phyloP scores from a whole-genome alignment of 2,888 invertebrate genomes.

The Notocelia uddmanniana region DNA sequence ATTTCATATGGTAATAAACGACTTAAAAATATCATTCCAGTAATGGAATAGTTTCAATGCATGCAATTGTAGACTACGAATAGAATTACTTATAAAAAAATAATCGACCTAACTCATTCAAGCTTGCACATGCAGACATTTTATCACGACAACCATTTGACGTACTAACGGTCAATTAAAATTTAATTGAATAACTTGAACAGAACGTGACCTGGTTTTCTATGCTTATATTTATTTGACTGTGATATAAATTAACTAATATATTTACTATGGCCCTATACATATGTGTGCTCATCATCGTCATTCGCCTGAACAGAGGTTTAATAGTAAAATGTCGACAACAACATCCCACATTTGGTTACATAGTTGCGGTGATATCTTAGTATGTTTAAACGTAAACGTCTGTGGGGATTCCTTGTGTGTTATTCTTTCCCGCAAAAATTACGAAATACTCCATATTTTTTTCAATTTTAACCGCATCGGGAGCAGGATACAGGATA shows the following conservation, averaged over 20 bases:
- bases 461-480: too few relatives aligned
- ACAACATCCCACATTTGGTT: too few relatives aligned
- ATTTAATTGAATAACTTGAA: slow-evolving; percentile 22
- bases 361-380: too few relatives aligned
- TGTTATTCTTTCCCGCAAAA: too few relatives aligned
- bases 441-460: too few relatives aligned
- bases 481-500: too few relatives aligned
- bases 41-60: slow-evolving; percentile 23
- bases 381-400: too few relatives aligned
- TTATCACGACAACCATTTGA: slow-evolving; percentile 23
- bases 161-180: slow-evolving; percentile 30
- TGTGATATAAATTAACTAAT: not conserved
- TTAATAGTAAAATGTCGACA: too few relatives aligned
- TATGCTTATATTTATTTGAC: not conserved
- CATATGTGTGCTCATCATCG: too few relatives aligned
- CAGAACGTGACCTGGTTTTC: slow-evolving; percentile 1
- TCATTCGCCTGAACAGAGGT: too few relatives aligned
- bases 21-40: slow-evolving; percentile 14
- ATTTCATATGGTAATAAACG: not conserved
- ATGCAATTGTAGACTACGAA: slow-evolving; percentile 32
- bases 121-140: slow-evolving; percentile 34
- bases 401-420: too few relatives aligned
- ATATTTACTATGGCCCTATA: too few relatives aligned
- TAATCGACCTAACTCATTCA: slow-evolving; percentile 1
- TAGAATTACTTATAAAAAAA: slow-evolving; percentile 18